Base-by-base conservation (phyloP, 1,140 invertebrate species). In the Microvelia longipes region DNA sequence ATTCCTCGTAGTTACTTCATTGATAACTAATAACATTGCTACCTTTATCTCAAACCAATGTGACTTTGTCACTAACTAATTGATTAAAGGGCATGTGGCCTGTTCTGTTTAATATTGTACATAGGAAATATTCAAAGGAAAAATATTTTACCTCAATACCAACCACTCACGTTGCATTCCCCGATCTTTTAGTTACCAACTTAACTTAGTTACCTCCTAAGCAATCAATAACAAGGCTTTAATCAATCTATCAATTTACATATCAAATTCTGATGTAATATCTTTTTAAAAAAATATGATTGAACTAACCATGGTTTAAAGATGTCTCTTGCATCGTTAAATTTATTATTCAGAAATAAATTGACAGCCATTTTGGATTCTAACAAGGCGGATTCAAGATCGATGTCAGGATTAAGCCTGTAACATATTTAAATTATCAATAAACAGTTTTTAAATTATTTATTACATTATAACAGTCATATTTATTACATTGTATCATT, bases 341-440 rank as follows among this genome's bases (percentile, higher is more conserved):
- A 94, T 75, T 89, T 86, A 80, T 96, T 96, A 77, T 94, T 93
- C 74, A 96, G 90, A 78, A 95, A 95, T 73, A 88, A 85, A 77
- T 89, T 83, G 15, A 94, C 85, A 1, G 91, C 75, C 1, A 71
- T 69, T 66, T 73, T 74, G 1, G 73, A 72, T 62, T 76, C 75
- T 13, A 66, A 29, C 35, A 76, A 64, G 50, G 75, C 72, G 0
- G 73, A 71, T 15, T 73, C 70, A 66, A 74, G 62, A 50, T 75
- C 75, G 71, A 75, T 15, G 27, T 70, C 64, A 2, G 62, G 62
- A 25, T 64, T 25, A 26, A 26, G 25, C 25, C 62, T 64, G 24
- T 5, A 64, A 64, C 5, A 24, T 13, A 64, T 13, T 50, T 19
- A n/a, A 5, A 50, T 50, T 50, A 50, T 50, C 19, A 50, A 11